A percentile compares a stretch with the other conserved stretches of the same genome.
These are phyloP conservation scores for Phyllostomus hastatus DNA, from an alignment of 2,113 vertebrate species.

Conservation along the genomic window DNA sequence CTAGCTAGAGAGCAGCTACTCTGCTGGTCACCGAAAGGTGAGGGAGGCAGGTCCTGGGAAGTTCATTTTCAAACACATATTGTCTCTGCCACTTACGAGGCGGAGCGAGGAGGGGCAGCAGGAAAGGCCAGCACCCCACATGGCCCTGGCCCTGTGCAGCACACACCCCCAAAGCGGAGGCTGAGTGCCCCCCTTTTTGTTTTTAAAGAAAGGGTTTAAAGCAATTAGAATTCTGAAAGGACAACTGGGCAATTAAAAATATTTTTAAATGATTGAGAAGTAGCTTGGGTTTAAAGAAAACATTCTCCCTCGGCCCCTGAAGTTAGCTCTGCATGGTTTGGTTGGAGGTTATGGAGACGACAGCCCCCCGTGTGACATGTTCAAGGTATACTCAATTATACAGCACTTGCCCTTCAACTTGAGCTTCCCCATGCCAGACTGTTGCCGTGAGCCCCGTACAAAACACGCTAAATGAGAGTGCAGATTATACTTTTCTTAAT, in stretches of 20 bases:
- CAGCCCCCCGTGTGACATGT: not conserved
- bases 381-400: conserved; percentile 39
- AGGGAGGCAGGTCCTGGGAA: conserved; percentile 60
- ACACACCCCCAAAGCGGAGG: not conserved
- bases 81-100: conserved; percentile 30
- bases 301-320: not conserved
- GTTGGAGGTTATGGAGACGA: not conserved
- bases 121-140: not conserved
- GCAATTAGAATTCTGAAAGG: conserved; percentile 35
- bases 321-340: not conserved
- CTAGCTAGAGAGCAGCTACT: conserved; percentile 40
- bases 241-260: conserved; percentile 31
- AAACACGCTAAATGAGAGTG: conserved; percentile 4
- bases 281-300: conserved; percentile 27
- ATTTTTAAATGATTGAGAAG: conserved; percentile 61
- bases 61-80: conserved; percentile 64
- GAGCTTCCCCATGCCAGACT: not conserved
- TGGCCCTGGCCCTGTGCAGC: not conserved
- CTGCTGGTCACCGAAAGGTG: conserved; percentile 34
- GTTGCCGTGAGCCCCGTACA: conserved; percentile 29
- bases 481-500: conserved; percentile 26
- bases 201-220: conserved; percentile 22
- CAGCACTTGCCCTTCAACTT: conserved; percentile 48
- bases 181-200: not conserved
- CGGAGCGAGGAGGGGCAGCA: not conserved